A percentile compares a stretch with the other conserved stretches of the same genome.
Evolutionary conservation across 1,140 invertebrate species (phyloP).

Genomic region (Drosophila navojoa): DNA sequence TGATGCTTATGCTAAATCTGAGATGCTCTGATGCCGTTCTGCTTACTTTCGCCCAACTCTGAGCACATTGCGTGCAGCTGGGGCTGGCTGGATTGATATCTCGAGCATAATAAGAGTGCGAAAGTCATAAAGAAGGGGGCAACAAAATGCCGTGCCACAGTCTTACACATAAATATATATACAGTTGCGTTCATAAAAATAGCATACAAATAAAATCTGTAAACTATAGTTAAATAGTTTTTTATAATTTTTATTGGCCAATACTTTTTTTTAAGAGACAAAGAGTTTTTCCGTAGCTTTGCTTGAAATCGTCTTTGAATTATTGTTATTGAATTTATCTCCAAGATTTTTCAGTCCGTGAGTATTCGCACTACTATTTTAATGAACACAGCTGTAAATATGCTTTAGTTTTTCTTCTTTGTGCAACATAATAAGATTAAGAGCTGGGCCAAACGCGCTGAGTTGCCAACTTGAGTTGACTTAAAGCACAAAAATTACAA

Average conservation of each 20-base stretch:
- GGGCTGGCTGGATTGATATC: constrained; percentile 52
- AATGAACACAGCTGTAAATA: neutral
- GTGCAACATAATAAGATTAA: constrained; percentile 70
- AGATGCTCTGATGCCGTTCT: no score
- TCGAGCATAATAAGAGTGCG: constrained; percentile 48
- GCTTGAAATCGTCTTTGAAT: no score
- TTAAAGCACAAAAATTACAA: constrained; percentile 76
- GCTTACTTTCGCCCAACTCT: constrained; percentile 25
- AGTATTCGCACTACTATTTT: no score
- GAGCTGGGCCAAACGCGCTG: constrained; percentile 46
- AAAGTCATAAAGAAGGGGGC: constrained; percentile 22
- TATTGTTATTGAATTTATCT: no score
- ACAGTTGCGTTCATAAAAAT: neutral
- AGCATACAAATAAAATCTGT: no score
- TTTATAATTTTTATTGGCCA: no score
- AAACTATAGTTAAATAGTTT: no score
- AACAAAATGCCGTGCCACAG: constrained; percentile 1
- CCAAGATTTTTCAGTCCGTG: no score
- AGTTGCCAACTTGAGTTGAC: constrained; percentile 68
- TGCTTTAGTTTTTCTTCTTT: constrained; percentile 19
- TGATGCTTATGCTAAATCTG: no score
- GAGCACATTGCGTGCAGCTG: constrained; percentile 50
- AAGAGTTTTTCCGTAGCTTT: no score
- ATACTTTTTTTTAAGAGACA: no score
- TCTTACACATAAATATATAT: neutral